A percentile compares a stretch with the other conserved stretches of the same genome.
These are phyloP conservation scores for Sebastes itinus DNA, from an alignment of 2,797 vertebrate genomes.

Conservation along the genomic window DNA sequence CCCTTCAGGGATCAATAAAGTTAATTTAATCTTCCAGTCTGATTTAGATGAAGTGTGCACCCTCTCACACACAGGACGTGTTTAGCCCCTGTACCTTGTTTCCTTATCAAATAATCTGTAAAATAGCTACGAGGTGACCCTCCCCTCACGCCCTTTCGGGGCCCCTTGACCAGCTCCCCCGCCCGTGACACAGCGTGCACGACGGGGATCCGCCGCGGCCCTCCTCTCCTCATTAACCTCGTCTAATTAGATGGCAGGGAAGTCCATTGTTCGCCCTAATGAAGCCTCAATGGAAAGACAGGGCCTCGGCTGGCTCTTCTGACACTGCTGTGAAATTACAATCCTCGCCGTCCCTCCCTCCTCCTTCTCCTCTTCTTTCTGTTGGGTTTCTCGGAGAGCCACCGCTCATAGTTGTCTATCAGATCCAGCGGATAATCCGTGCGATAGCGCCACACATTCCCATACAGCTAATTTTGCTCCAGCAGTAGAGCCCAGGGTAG, in stretches of 20 bases:
- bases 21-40: conserved; percentile 16
- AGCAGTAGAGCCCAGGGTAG: conserved; percentile 87
- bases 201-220: conserved; percentile 75
- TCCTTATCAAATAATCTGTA: conserved; percentile 38
- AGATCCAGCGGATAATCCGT: conserved; percentile 50
- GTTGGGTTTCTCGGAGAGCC: conserved; percentile 29
- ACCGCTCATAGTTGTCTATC: conserved; percentile 16
- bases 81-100: conserved; percentile 16
- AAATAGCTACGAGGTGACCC: conserved; percentile 41
- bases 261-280: conserved; percentile 92
- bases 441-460: conserved; percentile 61
- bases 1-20: conserved; percentile 22
- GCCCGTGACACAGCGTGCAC: conserved; percentile 61
- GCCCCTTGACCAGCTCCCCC: conserved; percentile 60
- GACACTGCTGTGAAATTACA: conserved; percentile 89
- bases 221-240: conserved; percentile 94
- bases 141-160: conserved; percentile 15
- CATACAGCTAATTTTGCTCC: conserved; percentile 77
- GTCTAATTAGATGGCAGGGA: conserved; percentile 95
- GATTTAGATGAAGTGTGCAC: background rate
- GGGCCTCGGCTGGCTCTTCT: conserved; percentile 87
- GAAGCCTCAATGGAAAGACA: conserved; percentile 91
- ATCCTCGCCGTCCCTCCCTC: conserved; percentile 51
- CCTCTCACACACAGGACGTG: no score
- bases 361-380: conserved; percentile 1